Evolutionary conservation across 2,113 vertebrate genomes (phyloP), one percentile per base, ranked within the genome.

Genomic region (Plecturocebus donacophilus): DNA sequence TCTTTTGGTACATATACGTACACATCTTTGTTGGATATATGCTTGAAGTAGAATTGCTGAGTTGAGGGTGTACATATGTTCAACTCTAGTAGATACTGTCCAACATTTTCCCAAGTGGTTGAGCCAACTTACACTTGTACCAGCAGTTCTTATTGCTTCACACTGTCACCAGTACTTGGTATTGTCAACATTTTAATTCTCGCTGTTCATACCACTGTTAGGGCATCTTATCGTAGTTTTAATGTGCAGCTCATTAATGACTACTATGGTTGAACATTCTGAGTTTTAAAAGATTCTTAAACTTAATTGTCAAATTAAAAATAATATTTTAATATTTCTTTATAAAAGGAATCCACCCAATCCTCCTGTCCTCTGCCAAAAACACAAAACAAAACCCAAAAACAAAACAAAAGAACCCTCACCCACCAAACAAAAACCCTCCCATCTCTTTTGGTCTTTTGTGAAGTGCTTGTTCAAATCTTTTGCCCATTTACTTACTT

Each of bases 261-360:
- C 21, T 56, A 91, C 87, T 84, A 35, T n/a, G 25, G 54, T 0
- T 71, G 61, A 83, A 85, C 8, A 68, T 16, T 83, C 56, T 73
- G n/a, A 82, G 17, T 95, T 95, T 23, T 66, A 79, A 89, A 86
- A 89, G 8, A 73, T 47, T 61, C n/a, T 82, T 87, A 85, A 93
- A 91, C 16, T 81, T 91, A 86, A 70, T 25, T 73, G 35, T 61
- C 23, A 84, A 96, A 76, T 40, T 77, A 83, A 83, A 49, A 95
- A 92, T 23, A 75, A 90, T 77, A 17, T 79, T 87, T 87, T 71
- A 68, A 66, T 85, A 17, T 90, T 80, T 80, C 47, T 81, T 95
- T 83, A 49, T 14, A 95, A 91, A 80, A 77, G 3, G 8, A 93
- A 84, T 86, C 85, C 76, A 87, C 47, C 47, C 38, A 92, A 81